Evolutionary conservation across 2,888 invertebrate species (phyloP), one percentile per base, ranked within the genome.

Genomic region (Conistra vaccinii): DNA sequence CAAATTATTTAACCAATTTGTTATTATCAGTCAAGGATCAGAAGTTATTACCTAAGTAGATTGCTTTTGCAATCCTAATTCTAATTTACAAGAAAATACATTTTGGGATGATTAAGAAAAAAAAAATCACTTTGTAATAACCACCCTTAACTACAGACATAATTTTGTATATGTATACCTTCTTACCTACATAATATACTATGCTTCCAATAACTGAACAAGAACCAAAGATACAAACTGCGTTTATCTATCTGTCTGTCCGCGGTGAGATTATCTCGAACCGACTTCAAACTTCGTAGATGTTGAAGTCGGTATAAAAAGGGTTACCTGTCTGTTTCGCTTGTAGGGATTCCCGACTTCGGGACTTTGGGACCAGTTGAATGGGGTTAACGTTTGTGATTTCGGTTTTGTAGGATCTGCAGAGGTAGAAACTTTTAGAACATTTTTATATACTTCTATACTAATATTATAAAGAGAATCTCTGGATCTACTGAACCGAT

Each of bases 271-370:
- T 84, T 85, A 87, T 78, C 78, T 77, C 57, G 57, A 32, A 73
- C 80, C 79, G 76, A 71, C 77, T 78, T 81, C 75, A 87, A 81
- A 87, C 77, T 87, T 81, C 10, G 60, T 72, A 71, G 65, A 80
- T 71, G 32, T 84, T 62, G 70, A 77, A 84, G 67, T 61, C 72
- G 71, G 82, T 76, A 42, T 84, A 84, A 83, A 85, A 85, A 84
- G 76, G 84, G 80, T 79, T 82, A 73, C 73, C 72, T 74, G 79
- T 84, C 81, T 63, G 75, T 72, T 82, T 82, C 63, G 81, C 73
- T 76, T 69, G 67, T 66, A 67, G 29, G 45, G 67, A 81, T 79
- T 65, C 26, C 51, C 51, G 48, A 66, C 60, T 79, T 73, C 66
- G 66, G 61, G 65, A 57, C 55, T 79, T 71, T 14, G 58, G 68